Percentiles rank a stretch among this genome's conserved stretches.
These are phyloP conservation scores for Tenebrosternarchus preto DNA, from an alignment of 2,113 vertebrate genomes.

Conservation along the genomic window DNA sequence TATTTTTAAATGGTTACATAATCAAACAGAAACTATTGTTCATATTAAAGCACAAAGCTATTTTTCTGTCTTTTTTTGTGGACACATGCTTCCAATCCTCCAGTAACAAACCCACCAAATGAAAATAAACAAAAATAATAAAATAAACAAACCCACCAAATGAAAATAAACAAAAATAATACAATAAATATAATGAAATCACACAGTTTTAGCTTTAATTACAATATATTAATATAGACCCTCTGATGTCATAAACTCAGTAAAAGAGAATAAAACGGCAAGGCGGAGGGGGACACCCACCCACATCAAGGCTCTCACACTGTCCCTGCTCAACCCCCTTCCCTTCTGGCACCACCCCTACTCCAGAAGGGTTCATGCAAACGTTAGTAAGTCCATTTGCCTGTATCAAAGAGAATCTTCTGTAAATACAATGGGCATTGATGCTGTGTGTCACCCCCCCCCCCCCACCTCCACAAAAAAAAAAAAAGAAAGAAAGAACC, in stretches of 20 bases:
- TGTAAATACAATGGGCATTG: slow-evolving; percentile 64
- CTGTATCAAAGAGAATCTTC: slow-evolving; percentile 69
- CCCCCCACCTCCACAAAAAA: neutral
- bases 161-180: slow-evolving; percentile 60
- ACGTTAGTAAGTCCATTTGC: slow-evolving; percentile 64
- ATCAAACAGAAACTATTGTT: slow-evolving; percentile 66
- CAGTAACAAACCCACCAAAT: slow-evolving; percentile 75
- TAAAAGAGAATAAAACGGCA: slow-evolving; percentile 63
- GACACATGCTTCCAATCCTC: slow-evolving; percentile 75
- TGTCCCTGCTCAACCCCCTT: slow-evolving; percentile 37
- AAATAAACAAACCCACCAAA: slow-evolving; percentile 71
- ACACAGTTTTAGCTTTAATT: slow-evolving; percentile 84
- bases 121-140: slow-evolving; percentile 59
- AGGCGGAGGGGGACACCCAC: slow-evolving; percentile 60
- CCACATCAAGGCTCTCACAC: slow-evolving; percentile 66
- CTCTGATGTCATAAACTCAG: slow-evolving; percentile 78
- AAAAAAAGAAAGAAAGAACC: slow-evolving; percentile 43
- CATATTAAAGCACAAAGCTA: slow-evolving; percentile 62
- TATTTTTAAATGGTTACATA: slow-evolving; percentile 63
- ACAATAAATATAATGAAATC: slow-evolving; percentile 79
- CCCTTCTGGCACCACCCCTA: slow-evolving; percentile 42
- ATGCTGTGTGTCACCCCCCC: slow-evolving; percentile 9
- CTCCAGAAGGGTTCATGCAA: slow-evolving; percentile 67
- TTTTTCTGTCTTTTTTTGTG: slow-evolving; percentile 54
- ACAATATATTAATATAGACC: slow-evolving; percentile 91